Evolutionary conservation across 2,113 vertebrate species (phyloP).

Genomic region (Gulo gulo): DNA sequence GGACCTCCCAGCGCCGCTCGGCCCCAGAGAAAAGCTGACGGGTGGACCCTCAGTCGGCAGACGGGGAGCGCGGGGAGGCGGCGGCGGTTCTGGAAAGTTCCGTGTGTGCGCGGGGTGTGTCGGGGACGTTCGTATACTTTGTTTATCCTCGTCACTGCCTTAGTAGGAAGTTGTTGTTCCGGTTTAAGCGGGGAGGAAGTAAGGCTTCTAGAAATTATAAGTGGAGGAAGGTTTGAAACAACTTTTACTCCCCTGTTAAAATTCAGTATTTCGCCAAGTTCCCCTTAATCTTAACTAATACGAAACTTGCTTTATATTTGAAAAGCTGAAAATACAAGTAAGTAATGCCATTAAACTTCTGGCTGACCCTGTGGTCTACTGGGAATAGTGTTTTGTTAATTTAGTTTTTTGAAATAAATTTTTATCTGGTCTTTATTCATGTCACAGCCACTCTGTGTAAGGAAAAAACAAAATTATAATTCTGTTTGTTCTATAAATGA

Average conservation of each 20-base stretch:
- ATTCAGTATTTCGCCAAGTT: neutral
- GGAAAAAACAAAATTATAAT: neutral
- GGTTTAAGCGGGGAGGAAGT: neutral
- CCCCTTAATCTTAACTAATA: neutral
- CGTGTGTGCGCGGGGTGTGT: no score
- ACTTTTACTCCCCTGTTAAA: neutral
- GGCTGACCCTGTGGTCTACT: neutral
- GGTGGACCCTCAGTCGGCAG: neutral
- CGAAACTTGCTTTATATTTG: neutral
- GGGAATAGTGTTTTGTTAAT: neutral
- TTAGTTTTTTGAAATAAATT: conserved; percentile 12
- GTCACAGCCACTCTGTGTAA: neutral
- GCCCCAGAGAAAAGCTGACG: neutral
- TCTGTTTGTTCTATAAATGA: neutral
- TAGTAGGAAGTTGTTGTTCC: neutral
- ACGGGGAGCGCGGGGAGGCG: neutral
- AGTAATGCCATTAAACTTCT: neutral
- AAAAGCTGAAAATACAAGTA: conserved; percentile 27
- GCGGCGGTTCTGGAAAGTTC: neutral
- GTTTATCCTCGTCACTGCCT: neutral
- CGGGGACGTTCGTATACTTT: neutral
- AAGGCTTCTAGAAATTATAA: neutral
- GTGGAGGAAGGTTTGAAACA: neutral
- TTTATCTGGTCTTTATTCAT: neutral
- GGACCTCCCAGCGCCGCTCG: neutral